Evolutionary conservation across 2,797 vertebrate species (phyloP).

Genomic region (Tapirus indicus): DNA sequence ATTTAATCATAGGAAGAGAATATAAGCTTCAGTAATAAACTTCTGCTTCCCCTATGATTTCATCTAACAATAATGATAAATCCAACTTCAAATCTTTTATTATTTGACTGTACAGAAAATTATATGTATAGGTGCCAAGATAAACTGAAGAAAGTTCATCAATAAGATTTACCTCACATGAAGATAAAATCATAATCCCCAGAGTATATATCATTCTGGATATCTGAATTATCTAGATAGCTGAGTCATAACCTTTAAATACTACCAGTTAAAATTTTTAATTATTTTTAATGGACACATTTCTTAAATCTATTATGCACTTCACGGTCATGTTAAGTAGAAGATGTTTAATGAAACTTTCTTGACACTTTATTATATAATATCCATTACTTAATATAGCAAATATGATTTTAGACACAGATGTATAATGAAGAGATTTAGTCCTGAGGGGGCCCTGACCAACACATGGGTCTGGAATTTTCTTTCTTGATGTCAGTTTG

Average conservation of each 20-base stretch:
- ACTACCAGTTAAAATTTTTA: not conserved
- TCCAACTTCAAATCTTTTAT: not conserved
- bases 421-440: not conserved
- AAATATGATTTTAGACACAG: not conserved
- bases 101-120: conserved; percentile 24
- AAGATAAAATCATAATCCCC: not conserved
- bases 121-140: not conserved
- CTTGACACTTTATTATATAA: not conserved
- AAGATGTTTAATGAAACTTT: not conserved
- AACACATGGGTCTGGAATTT: not conserved
- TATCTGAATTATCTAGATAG: not conserved
- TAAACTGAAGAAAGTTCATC: not conserved
- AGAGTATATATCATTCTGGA: not conserved
- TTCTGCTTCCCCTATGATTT: not conserved
- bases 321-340: not conserved
- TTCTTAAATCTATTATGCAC: not conserved
- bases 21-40: not conserved
- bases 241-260: not conserved
- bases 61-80: conserved; percentile 1
- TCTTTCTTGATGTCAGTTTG: not conserved
- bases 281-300: not conserved
- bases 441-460: not conserved
- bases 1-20: not conserved
- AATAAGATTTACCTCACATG: not conserved
- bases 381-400: not conserved